Conservation (phyloP, 2,888 invertebrate species). For the Epinotia bilunana region DNA sequence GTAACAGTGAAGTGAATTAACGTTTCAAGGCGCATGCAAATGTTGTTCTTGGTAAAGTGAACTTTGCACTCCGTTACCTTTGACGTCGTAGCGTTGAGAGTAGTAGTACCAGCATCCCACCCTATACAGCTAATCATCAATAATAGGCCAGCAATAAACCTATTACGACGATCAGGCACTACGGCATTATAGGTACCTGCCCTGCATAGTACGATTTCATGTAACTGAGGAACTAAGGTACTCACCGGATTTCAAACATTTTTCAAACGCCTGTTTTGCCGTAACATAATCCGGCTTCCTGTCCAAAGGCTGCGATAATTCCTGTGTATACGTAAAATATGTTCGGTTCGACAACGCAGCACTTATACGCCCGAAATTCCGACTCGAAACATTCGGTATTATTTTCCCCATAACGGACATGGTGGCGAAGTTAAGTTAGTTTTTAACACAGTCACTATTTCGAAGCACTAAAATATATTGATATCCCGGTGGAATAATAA, state of each 20-base stretch:
- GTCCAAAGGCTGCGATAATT: conserved; percentile 91
- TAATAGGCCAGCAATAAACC: conserved; percentile 39
- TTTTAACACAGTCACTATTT: conserved; percentile 10
- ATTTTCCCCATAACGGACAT: conserved; percentile 77
- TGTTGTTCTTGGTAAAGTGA: conserved; percentile 7
- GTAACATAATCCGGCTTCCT: conserved; percentile 89
- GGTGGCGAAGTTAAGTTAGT: conserved; percentile 10
- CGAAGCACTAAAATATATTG: conserved; percentile 9
- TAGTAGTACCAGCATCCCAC: conserved; percentile 15
- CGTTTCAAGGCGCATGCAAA: conserved; percentile 6
- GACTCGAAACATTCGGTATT: conserved; percentile 66
- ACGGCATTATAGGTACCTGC: conserved; percentile 5
- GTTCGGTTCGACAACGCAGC: conserved; percentile 77
- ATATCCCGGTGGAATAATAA: conserved; percentile 25
- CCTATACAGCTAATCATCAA: conserved; percentile 34
- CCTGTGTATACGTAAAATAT: conserved; percentile 91
- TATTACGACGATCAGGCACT: conserved; percentile 24
- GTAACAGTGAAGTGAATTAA: neutral
- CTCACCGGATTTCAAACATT: conserved; percentile 91
- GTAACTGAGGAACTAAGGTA: conserved; percentile 43
- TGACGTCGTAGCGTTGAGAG: conserved; percentile 18
- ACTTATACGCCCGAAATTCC: conserved; percentile 68
- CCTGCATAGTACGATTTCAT: conserved; percentile 7
- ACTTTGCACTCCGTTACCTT: conserved; percentile 36
- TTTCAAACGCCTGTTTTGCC: conserved; percentile 91